These are phyloP conservation scores for Tinea trinotella DNA, from an alignment of 2,888 invertebrate species.

Conservation along the genomic window DNA sequence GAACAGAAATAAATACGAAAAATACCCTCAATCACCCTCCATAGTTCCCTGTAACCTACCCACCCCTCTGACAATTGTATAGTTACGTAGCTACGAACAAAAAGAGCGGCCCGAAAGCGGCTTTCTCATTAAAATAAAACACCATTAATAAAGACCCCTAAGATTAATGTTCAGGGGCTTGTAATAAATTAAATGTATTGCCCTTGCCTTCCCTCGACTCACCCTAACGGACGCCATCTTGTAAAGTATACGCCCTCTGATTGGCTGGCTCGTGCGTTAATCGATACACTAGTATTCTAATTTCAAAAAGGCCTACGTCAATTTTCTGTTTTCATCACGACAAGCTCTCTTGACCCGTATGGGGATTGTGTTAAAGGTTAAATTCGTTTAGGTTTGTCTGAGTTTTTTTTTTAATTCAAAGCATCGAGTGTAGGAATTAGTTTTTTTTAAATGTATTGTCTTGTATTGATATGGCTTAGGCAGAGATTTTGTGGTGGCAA, in stretches of 20 bases:
- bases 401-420: too few relatives aligned
- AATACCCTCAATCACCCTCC: too few relatives aligned
- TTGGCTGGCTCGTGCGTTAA: background rate
- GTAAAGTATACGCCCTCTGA: constrained; percentile 1
- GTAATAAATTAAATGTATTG: constrained; percentile 65
- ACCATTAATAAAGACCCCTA: constrained; percentile 67
- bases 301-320: background rate
- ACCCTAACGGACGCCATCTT: constrained; percentile 6
- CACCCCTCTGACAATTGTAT: too few relatives aligned
- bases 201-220: too few relatives aligned
- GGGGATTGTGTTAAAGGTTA: background rate
- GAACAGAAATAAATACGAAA: too few relatives aligned
- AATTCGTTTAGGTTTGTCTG: too few relatives aligned
- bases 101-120: constrained; percentile 33
- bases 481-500: too few relatives aligned
- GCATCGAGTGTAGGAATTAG: too few relatives aligned
- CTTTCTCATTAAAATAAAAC: constrained; percentile 67
- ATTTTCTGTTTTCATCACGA: background rate
- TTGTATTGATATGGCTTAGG: too few relatives aligned
- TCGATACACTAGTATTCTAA: background rate
- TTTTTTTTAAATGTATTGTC: too few relatives aligned
- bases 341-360: background rate
- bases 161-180: constrained; percentile 63
- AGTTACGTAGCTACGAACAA: too few relatives aligned
- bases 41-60: too few relatives aligned